Base-by-base conservation (phyloP, 1,140 invertebrate species). In the Eupeodes corollae region DNA sequence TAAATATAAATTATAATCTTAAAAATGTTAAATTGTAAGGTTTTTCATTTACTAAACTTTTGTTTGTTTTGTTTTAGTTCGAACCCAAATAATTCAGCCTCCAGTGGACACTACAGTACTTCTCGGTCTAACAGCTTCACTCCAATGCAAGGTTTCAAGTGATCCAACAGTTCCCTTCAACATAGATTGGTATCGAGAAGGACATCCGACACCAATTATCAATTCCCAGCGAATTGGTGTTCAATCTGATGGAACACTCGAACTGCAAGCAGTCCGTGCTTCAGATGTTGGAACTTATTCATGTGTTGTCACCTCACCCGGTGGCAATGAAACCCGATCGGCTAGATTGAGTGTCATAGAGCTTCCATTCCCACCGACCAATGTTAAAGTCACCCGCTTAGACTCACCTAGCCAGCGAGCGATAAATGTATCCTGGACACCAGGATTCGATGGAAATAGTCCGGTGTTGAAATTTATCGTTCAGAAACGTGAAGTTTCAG, bases 401-500 rank as follows among this genome's bases (percentile, higher is more conserved):
- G 61, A 80, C 61, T 63, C 76, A 51, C 55, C 74, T 19, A 56
- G 75, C 40, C 76, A 79, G 53, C 68, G 81, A 41, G 76, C 80
- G 12, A 89, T 98, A 32, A 93, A 95, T 66, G 79, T 99, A 1
- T 84, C 82, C 12, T 99, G 95, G 95, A 85, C 86, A 9, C 85
- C 90, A 1, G 88, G 88, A 11, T 99, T 97, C 70, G 89, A 99
- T 73, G 96, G 96, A 35, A 97, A 98, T 64, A 94, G 90, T 64
- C 88, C 90, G 2, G 88, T 96, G 41, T 79, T 86, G 47, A 91
- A 94, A 62, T 98, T 86, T 68, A 91, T 95, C 51, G 78, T 99
- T 19, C 90, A 98, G 67, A 87, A 85, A 66, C 76, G 90, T 53
- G 85, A 90, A 58, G 86, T 93, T 21, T 86, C 84, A 12, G 84